Evolutionary conservation across 2,797 vertebrate species (phyloP), one percentile per base, ranked within the genome.

Genomic region (Crypturellus tataupa): DNA sequence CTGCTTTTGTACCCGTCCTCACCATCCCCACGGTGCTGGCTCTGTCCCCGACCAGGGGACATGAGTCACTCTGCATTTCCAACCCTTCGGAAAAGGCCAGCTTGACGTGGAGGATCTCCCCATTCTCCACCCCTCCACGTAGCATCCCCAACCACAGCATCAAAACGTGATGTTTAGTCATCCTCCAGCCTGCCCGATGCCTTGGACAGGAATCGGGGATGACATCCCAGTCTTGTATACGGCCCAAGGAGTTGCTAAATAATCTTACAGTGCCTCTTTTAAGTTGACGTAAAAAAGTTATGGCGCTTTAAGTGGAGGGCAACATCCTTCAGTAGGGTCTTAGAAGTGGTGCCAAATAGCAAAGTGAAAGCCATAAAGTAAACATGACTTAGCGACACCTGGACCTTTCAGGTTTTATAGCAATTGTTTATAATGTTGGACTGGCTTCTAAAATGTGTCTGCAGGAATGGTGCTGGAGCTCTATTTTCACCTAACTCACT

Each of bases 361-460:
- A 90, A 96, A 96, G 94, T 87, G 96, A 96, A 95, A 94, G 93
- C 93, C 90, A 94, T 95, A 97, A 96, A 96, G 87, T 94, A 96
- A 97, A 95, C 93, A 94, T 87, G 93, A 95, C 95, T 96, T 96
- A 92, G 91, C 67, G 70, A 95, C 94, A 97, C 94, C 93, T 94
- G 96, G 93, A 95, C 94, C 90, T 92, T 95, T 94, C 92, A 95
- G 94, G 91, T 94, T 95, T 96, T 97, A 95, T 95, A 82, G 96
- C 82, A 93, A 94, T 94, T 97, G 94, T 97, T 97, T 97, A 96
- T 95, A 97, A 91, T 95, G 85, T 94, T 96, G 94, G 90, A 90
- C 88, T 96, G 87, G 90, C 91, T 90, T 82, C 93, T 96, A 95
- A 96, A 94, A 89, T 95, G 90, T 12, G 84, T 93, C 92, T 94